Evolutionary conservation across 2,797 vertebrate genomes (phyloP).

Genomic region (Bradypodion ventrale): DNA sequence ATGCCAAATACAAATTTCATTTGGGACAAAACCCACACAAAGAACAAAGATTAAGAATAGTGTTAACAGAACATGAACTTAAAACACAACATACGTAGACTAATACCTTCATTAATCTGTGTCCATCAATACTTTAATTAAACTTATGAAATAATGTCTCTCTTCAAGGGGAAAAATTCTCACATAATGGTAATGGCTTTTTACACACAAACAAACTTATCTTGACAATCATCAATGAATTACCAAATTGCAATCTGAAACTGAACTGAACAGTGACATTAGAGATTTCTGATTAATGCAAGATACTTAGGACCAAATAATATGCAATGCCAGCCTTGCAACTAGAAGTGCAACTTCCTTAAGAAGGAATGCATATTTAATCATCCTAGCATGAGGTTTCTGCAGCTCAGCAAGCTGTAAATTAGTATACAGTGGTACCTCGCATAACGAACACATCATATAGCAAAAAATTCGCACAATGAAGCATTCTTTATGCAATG

Average conservation of each 20-base stretch:
- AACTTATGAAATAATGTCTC: background rate
- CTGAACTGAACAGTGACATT: background rate
- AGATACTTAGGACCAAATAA: no score
- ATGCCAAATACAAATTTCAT: background rate
- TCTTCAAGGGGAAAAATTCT: background rate
- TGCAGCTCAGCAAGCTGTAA: no score
- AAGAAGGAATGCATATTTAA: no score
- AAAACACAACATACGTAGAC: background rate
- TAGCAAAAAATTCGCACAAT: no score
- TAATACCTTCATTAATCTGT: background rate
- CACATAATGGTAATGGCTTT: background rate
- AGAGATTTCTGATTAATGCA: background rate
- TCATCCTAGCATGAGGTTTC: no score
- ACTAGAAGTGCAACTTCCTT: no score
- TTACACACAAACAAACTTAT: background rate
- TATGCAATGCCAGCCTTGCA: no score
- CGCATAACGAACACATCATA: no score
- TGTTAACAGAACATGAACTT: background rate
- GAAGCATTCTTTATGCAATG: no score
- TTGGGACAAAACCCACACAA: background rate
- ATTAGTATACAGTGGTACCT: no score
- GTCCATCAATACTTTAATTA: background rate
- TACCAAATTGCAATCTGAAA: background rate
- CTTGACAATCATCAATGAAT: background rate
- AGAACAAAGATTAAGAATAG: background rate